These are phyloP conservation scores for Apodemia hepburni DNA, from an alignment of 2,888 invertebrate species.

Conservation along the genomic window DNA sequence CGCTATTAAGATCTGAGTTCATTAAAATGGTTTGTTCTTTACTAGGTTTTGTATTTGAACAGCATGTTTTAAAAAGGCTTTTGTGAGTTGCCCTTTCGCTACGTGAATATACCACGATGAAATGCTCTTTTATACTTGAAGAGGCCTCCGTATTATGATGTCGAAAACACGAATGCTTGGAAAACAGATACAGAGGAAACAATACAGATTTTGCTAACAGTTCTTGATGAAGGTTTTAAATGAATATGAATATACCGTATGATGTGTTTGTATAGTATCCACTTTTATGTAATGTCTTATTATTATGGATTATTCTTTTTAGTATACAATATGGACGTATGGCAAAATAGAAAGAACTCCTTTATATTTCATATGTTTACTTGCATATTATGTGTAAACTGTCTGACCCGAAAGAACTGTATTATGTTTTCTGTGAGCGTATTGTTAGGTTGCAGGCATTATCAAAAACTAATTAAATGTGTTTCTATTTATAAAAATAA, in stretches of 20 bases:
- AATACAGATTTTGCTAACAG: conserved; percentile 68
- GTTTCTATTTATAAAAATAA: too few species aligned
- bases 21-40: not conserved
- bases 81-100: conserved; percentile 65
- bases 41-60: not conserved
- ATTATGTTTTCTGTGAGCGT: too few species aligned
- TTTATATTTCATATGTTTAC: too few species aligned
- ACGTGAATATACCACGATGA: conserved; percentile 47
- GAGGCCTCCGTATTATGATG: conserved; percentile 52
- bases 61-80: conserved; percentile 63
- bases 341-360: too few species aligned
- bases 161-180: conserved; percentile 54
- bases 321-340: too few species aligned
- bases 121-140: conserved; percentile 69
- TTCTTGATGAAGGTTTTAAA: conserved; percentile 47
- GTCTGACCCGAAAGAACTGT: too few species aligned
- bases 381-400: too few species aligned
- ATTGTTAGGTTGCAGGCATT: too few species aligned
- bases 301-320: not conserved
- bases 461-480: too few species aligned
- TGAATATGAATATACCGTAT: conserved; percentile 24
- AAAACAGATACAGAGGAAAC: conserved; percentile 58
- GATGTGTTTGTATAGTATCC: conserved; percentile 2
- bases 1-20: too few species aligned
- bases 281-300: conserved; percentile 16